Evolutionary conservation across 2,797 vertebrate genomes (phyloP).

Genomic region (Chloroceryle amazona): DNA sequence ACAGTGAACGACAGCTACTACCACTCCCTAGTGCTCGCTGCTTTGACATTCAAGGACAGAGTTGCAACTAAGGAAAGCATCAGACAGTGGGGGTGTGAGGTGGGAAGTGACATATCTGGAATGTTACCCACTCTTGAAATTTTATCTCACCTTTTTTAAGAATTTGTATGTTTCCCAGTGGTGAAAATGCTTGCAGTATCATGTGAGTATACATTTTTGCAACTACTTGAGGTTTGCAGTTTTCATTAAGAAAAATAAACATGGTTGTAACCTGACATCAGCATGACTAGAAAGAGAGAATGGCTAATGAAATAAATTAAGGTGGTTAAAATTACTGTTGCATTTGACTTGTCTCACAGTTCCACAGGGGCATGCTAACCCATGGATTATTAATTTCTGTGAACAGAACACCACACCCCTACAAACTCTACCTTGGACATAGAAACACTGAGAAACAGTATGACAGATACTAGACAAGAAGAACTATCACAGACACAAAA

Average conservation of each 20-base stretch:
- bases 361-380: not conserved
- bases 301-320: not conserved
- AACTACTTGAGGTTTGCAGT: not conserved
- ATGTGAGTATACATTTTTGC: not conserved
- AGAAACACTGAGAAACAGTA: not conserved
- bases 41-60: not conserved
- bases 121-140: not conserved
- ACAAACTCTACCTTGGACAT: not conserved
- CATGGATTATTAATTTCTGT: not conserved
- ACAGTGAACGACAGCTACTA: not conserved
- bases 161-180: not conserved
- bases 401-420: not conserved
- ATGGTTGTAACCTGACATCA: not conserved
- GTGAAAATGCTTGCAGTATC: not conserved
- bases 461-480: not conserved
- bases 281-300: not conserved
- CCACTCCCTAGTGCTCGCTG: not conserved
- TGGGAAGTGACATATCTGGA: not conserved
- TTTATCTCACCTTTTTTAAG: not conserved
- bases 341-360: not conserved
- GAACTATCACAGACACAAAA: fast-evolving
- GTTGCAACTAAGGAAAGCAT: not conserved
- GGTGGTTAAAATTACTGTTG: not conserved
- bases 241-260: not conserved
- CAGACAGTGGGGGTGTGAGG: not conserved